Base-by-base conservation (phyloP, 2,113 vertebrate species). In the Lophura nycthemera region DNA sequence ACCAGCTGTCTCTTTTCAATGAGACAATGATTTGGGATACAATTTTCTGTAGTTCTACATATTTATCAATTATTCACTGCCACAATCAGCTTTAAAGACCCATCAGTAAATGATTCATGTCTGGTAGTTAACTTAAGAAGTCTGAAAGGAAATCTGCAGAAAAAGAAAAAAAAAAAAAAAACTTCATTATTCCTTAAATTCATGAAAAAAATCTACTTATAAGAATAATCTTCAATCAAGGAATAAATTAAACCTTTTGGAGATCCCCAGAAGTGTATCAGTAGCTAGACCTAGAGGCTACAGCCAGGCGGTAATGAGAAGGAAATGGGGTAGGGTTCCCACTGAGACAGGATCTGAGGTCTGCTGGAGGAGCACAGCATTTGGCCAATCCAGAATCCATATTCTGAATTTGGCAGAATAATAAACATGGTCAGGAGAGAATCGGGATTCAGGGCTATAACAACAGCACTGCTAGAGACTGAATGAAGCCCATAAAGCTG, bases 51-150 rank as follows among this genome's bases (percentile, higher is more conserved):
- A 63, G 50, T 50, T 93, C 56, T 83, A 17, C 50, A 59, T 16
- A 86, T 32, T 88, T 59, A 64, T 43, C 66, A 92, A 76, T 85
- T 93, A 94, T 86, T 91, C 75, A 70, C 11, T 54, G 18, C 43
- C 43, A 66, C 64, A 82, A 66, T 48, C 27, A 64, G 27, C 63
- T 27, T 91, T 96, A 80, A 85, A 89, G 61, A 73, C 5, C 56
- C 60, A 83, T 80, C 75, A 89, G 29, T 65, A 75, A 89, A 34
- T 66, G n/a, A 71, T 76, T 85, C 71, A 67, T 56, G 21, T 70
- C 64, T 83, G n/a, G 21, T 38, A 71, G 60, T 72, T 88, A 81
- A 88, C 96, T 92, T 65, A 83, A 79, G 65, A 93, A 86, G 52
- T 52, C n/a, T 61, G 65, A 92, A 92, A 87, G 27, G 32, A 92